These are phyloP conservation scores for Endotricha flammealis DNA, from an alignment of 2,888 invertebrate species.

Conservation along the genomic window DNA sequence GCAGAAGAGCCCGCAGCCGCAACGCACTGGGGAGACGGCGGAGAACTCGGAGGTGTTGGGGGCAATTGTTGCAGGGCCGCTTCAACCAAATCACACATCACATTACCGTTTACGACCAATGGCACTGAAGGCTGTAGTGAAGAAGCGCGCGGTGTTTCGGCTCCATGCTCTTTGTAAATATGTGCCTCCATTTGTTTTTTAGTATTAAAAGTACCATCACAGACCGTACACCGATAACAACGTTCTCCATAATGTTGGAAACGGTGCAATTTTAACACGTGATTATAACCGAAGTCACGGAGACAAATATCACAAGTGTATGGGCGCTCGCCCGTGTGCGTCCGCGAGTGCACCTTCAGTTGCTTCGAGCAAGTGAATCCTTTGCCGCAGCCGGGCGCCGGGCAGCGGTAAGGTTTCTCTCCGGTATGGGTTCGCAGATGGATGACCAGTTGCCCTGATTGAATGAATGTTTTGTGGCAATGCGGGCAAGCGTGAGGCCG, in stretches of 20 bases:
- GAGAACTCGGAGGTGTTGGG: constrained; percentile 79
- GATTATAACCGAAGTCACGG: constrained; percentile 94
- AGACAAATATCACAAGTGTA: constrained; percentile 95
- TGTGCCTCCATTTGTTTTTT: constrained; percentile 95
- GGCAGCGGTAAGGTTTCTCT: constrained; percentile 90
- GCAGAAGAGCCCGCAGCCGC: constrained; percentile 43
- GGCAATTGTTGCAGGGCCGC: constrained; percentile 71
- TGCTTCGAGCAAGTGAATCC: constrained; percentile 96
- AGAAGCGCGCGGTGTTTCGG: constrained; percentile 68
- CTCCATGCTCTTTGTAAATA: constrained; percentile 79
- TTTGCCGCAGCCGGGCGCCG: constrained; percentile 89
- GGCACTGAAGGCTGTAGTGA: constrained; percentile 47
- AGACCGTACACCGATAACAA: constrained; percentile 94
- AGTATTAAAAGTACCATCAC: constrained; percentile 93
- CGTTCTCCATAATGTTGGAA: constrained; percentile 95
- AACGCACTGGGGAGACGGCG: constrained; percentile 68
- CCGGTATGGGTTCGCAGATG: constrained; percentile 94
- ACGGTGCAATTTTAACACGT: constrained; percentile 91
- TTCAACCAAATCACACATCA: constrained; percentile 66
- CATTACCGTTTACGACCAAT: constrained; percentile 48
- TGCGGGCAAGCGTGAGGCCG: constrained; percentile 93
- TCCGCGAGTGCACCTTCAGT: constrained; percentile 92
- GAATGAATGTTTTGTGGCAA: constrained; percentile 93
- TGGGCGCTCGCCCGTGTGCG: constrained; percentile 94
- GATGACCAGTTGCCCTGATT: constrained; percentile 93